Evolutionary conservation across 2,888 invertebrate species (phyloP), one percentile per base, ranked within the genome.

Genomic region (Scaptodrosophila latifasciaeformis): DNA sequence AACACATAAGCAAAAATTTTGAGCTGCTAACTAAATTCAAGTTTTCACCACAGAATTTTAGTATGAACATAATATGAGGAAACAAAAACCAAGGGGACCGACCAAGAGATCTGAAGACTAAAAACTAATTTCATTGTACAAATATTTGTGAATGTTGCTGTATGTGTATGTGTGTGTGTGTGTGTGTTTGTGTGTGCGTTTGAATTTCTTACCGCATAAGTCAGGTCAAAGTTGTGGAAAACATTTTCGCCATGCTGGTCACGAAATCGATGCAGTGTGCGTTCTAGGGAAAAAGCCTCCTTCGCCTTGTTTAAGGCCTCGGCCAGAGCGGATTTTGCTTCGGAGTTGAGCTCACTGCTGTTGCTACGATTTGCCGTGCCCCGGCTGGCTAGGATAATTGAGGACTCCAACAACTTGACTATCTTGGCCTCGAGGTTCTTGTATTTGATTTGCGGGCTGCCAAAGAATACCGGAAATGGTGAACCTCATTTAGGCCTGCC

Each of bases 231-330:
- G 85, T 99, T 99, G 82, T 96, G 96, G 53, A 92, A 92, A 62
- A 98, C 97, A 42, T 93, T 93, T 61, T 96, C 89, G 46, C 94
- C 93, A 19, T 93, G 91, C 84, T 99, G 97, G 85, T 98, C 98
- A 68, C 97, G 93, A 85, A 96, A 91, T 51, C 95, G 89, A 61
- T 96, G 95, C 44, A 99, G 87, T 62, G 93, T 93, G 51, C 96
- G 89, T 85, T 99, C 99, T 81, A 97, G 91, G 6, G 96, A 91
- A 1, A 97, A 96, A 0, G 99, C 97, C 85, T 99, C 99, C 85
- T 98, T 97, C 0, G 99, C 99, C 84, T 97, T 95, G 49, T 95
- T 93, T 42, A 99, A 86, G 0, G 96, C 78, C 21, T 84, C 83
- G 0, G 82, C 70, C 34, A 82, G 67, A 15, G 79, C 75, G 3